Percentiles rank a stretch among this genome's conserved stretches.
phyloP scores from a whole-genome alignment of 2,797 vertebrate genomes.

The Lepus oiostolus region DNA sequence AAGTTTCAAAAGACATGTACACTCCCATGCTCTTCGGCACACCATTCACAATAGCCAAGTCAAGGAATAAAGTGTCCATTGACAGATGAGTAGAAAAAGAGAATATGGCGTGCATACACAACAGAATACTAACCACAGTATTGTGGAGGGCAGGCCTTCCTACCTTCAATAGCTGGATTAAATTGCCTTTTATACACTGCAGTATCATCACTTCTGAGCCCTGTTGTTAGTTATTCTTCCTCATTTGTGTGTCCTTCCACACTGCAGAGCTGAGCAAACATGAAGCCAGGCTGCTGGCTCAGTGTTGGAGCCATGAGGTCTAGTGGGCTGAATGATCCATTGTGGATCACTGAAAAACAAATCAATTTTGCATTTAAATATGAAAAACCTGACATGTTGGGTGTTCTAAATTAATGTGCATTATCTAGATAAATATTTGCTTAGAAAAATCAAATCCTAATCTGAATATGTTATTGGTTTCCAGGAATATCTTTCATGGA shows the following conservation, averaged over 20 bases:
- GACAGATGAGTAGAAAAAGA: no score
- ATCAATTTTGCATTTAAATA: background rate
- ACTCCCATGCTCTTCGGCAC: no score
- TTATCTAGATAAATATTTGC: constrained; percentile 50
- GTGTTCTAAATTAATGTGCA: constrained; percentile 25
- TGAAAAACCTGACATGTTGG: constrained; percentile 8
- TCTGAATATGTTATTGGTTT: constrained; percentile 54
- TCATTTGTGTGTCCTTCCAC: background rate
- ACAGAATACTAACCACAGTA: no score
- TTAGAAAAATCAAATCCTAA: constrained; percentile 58
- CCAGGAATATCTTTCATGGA: constrained; percentile 13
- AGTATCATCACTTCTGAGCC: background rate
- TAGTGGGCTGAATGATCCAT: background rate
- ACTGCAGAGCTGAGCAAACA: background rate
- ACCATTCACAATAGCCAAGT: no score
- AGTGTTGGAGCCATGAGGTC: background rate
- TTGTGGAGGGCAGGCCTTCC: background rate
- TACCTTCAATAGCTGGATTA: background rate
- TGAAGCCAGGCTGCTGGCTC: background rate
- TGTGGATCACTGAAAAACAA: background rate
- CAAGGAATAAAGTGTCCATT: no score
- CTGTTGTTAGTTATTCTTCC: background rate
- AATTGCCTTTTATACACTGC: background rate
- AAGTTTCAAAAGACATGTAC: no score
- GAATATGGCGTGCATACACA: no score